Evolutionary conservation across 1,140 invertebrate genomes (phyloP).

Genomic region (Caenorhabditis briggsae): DNA sequence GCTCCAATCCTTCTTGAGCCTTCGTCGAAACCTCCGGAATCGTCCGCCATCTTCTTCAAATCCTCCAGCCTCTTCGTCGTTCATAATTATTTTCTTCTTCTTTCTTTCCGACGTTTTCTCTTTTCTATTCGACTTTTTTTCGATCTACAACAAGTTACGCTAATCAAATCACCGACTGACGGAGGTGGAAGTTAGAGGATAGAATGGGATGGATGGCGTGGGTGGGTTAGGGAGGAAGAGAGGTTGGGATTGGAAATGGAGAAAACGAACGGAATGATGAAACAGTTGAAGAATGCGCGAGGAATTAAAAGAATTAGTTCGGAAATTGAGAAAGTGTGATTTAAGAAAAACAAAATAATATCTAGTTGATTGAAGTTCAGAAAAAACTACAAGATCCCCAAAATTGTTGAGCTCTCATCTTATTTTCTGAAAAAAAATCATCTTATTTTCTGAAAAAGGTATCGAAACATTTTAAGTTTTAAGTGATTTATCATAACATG

Average conservation of each 20-base stretch:
- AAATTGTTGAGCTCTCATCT: no score
- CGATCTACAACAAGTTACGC: slow-evolving; percentile 46
- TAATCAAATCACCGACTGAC: slow-evolving; percentile 41
- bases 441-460: no score
- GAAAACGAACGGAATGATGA: slow-evolving; percentile 1
- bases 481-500: no score
- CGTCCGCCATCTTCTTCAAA: slow-evolving; percentile 19
- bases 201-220: not conserved
- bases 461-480: no score
- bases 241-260: not conserved
- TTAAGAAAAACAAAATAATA: no score
- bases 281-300: not conserved
- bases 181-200: not conserved
- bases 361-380: no score
- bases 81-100: not conserved
- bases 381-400: no score
- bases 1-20: slow-evolving; percentile 37
- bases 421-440: no score
- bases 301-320: not conserved
- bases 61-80: not conserved
- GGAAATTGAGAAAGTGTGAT: slow-evolving; percentile 1
- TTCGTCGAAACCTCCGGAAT: slow-evolving; percentile 33
- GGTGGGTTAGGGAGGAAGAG: no score
- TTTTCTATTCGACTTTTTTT: not conserved
- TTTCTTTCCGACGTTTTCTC: not conserved